Percentiles rank a stretch among this genome's conserved stretches.
phyloP scores from a whole-genome alignment of 1,140 invertebrate genomes.

The Hyles vespertilio region DNA sequence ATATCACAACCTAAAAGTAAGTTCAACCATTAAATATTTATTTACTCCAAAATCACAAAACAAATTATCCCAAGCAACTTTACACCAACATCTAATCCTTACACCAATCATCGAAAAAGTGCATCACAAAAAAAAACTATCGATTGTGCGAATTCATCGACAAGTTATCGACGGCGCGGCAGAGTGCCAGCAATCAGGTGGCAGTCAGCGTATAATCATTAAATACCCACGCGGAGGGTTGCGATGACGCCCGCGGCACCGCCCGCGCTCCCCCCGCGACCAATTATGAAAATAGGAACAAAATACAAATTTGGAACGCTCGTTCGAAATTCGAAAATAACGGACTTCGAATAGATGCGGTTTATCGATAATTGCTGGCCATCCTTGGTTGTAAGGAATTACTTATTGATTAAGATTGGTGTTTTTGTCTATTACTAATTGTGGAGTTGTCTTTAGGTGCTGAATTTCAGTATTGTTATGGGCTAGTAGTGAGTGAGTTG shows the following conservation, averaged over 20 bases:
- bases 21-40: no score
- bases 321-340: constrained; percentile 29
- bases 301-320: constrained; percentile 67
- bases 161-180: constrained; percentile 48
- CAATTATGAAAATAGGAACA: constrained; percentile 75
- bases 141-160: neutral
- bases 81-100: neutral
- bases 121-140: no score
- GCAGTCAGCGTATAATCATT: constrained; percentile 75
- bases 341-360: constrained; percentile 34
- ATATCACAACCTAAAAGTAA: no score
- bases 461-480: no score
- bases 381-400: neutral
- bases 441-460: no score
- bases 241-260: constrained; percentile 65
- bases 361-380: constrained; percentile 45
- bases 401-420: no score
- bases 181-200: constrained; percentile 66
- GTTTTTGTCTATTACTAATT: no score
- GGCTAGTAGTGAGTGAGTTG: no score
- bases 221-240: constrained; percentile 68
- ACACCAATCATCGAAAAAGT: no score
- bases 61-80: neutral
- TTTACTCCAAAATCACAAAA: no score
- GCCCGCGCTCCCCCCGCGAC: constrained; percentile 46